These are phyloP conservation scores for Blera fallax DNA, from an alignment of 2,888 invertebrate genomes.

Conservation along the genomic window DNA sequence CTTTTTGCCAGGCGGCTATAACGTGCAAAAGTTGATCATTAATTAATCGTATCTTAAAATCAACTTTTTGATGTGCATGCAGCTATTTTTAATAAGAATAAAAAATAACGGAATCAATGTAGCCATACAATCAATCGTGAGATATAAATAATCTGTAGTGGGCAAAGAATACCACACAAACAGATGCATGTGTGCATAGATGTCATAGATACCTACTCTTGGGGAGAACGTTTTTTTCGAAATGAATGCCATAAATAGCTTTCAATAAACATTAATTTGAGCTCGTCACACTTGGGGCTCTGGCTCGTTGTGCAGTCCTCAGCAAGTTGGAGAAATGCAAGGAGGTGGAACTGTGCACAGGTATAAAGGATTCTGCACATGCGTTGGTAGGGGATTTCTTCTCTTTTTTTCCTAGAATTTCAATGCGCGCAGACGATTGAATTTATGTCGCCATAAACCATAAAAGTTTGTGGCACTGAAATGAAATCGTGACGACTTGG, in stretches of 20 bases:
- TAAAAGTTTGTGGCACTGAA: constrained; percentile 59
- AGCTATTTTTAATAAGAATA: not conserved
- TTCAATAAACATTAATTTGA: constrained; percentile 42
- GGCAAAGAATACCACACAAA: not conserved
- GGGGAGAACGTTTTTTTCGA: not conserved
- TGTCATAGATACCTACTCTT: not conserved
- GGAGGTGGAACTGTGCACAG: not conserved
- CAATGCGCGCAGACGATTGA: constrained; percentile 41
- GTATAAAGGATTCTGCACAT: constrained; percentile 18
- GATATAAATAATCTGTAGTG: constrained; percentile 43
- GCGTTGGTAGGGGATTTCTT: not conserved
- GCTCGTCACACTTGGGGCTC: constrained; percentile 20
- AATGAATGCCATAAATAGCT: constrained; percentile 50
- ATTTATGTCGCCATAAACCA: constrained; percentile 67
- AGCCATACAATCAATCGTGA: constrained; percentile 8
- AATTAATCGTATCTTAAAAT: constrained; percentile 56
- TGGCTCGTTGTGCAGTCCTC: not conserved
- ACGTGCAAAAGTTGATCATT: constrained; percentile 24
- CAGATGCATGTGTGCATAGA: not conserved
- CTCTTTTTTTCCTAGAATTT: not conserved
- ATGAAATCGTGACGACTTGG: constrained; percentile 54
- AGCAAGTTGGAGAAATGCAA: not conserved
- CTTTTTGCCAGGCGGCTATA: not conserved
- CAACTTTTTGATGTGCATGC: constrained; percentile 14
- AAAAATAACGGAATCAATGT: constrained; percentile 8